Conservation (phyloP, 2,888 invertebrate genomes). For the Brenthis ino region DNA sequence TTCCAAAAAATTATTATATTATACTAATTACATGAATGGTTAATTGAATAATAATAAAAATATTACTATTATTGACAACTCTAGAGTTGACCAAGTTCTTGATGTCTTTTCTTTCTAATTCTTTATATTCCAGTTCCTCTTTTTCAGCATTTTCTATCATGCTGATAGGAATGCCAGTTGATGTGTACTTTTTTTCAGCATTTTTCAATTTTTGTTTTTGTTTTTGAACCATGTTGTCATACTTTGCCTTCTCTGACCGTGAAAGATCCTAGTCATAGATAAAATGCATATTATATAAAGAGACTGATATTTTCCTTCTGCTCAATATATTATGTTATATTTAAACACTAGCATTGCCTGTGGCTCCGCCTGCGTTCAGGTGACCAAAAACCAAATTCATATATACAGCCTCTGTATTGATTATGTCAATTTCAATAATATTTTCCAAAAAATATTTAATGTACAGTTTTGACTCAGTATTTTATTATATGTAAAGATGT, state of each 20-base stretch:
- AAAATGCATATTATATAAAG: not conserved
- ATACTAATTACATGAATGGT: too few species aligned
- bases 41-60: not conserved
- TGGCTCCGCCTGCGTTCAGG: too few species aligned
- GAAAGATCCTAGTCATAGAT: slow-evolving; percentile 48
- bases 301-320: not conserved
- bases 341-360: too few species aligned
- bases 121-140: slow-evolving; percentile 50
- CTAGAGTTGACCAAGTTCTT: slow-evolving; percentile 57
- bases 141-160: slow-evolving; percentile 53
- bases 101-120: slow-evolving; percentile 58
- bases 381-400: too few species aligned
- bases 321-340: too few species aligned
- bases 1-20: not conserved
- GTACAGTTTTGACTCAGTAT: too few species aligned
- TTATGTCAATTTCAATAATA: too few species aligned
- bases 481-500: too few species aligned
- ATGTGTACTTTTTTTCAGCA: slow-evolving; percentile 56
- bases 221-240: slow-evolving; percentile 56
- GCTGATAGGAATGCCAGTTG: slow-evolving; percentile 55
- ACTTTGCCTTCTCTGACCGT: slow-evolving; percentile 51
- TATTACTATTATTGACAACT: slow-evolving; percentile 54
- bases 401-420: too few species aligned
- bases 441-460: too few species aligned
- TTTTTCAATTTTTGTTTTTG: slow-evolving; percentile 51